These are phyloP conservation scores for Sinocyclocheilus rhinocerous DNA, from an alignment of 2,113 vertebrate species.

Conservation along the genomic window DNA sequence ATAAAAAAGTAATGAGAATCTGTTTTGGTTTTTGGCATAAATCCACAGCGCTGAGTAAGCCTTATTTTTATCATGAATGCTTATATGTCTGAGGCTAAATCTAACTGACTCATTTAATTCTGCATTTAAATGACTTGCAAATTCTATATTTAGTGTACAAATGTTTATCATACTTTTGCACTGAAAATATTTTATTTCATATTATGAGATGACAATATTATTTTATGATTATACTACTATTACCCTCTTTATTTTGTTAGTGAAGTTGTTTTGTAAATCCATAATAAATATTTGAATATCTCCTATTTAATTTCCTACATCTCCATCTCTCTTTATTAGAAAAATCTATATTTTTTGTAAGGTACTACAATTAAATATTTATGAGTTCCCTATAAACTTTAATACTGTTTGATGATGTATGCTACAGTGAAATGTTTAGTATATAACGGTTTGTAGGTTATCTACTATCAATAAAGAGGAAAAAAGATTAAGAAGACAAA, in stretches of 20 bases:
- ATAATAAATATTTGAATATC: neutral
- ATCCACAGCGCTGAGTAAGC: too few relatives aligned
- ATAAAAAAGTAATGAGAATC: slow-evolving; percentile 60
- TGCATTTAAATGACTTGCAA: too few relatives aligned
- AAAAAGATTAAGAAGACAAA: neutral
- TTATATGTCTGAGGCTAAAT: neutral
- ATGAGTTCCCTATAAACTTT: neutral
- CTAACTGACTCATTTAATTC: neutral
- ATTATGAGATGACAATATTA: neutral
- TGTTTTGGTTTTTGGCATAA: neutral
- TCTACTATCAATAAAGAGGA: neutral
- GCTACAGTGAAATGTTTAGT: neutral
- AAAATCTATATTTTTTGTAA: neutral
- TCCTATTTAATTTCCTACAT: neutral
- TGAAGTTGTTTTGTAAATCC: neutral
- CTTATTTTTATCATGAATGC: neutral
- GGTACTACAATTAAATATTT: neutral
- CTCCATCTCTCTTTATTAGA: neutral
- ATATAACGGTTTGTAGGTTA: neutral
- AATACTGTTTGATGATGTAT: neutral
- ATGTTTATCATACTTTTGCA: too few relatives aligned
- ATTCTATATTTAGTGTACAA: too few relatives aligned
- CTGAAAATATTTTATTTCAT: neutral
- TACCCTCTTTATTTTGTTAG: neutral
- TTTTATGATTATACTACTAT: neutral